Conservation (phyloP, 2,113 vertebrate species). For the Elanus axillaris region DNA sequence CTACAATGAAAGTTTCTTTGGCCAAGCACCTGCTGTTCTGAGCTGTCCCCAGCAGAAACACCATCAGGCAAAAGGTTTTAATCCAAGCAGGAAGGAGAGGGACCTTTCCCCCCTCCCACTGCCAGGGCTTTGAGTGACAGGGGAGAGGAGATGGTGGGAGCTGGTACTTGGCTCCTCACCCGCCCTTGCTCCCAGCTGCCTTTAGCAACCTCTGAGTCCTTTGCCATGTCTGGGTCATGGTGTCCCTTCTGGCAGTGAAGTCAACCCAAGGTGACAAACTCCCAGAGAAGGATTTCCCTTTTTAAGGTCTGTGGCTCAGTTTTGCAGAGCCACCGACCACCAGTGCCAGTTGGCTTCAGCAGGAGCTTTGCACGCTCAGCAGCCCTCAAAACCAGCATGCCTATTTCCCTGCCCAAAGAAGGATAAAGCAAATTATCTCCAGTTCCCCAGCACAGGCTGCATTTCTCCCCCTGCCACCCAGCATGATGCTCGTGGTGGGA, state of each 20-base stretch:
- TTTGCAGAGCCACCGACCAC: not conserved
- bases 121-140: rapidly evolving
- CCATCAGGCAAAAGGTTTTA: not conserved
- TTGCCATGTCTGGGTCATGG: not conserved
- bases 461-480: not conserved
- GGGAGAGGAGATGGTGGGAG: not conserved
- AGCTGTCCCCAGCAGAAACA: not conserved
- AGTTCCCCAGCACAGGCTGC: not conserved
- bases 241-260: not conserved
- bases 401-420: not conserved
- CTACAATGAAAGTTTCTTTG: not conserved
- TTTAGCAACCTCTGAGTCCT: not conserved
- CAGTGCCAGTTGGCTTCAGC: not conserved
- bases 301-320: not conserved
- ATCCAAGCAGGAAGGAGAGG: not conserved
- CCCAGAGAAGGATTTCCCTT: not conserved
- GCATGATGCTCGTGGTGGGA: rapidly evolving
- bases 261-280: not conserved
- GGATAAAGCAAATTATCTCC: not conserved
- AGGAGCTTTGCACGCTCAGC: not conserved
- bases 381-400: not conserved
- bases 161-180: not conserved
- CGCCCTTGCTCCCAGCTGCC: not conserved
- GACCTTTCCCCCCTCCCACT: not conserved
- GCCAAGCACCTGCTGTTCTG: not conserved